Evolutionary conservation across 2,888 invertebrate genomes (phyloP).

Genomic region (Pomacea canaliculata): DNA sequence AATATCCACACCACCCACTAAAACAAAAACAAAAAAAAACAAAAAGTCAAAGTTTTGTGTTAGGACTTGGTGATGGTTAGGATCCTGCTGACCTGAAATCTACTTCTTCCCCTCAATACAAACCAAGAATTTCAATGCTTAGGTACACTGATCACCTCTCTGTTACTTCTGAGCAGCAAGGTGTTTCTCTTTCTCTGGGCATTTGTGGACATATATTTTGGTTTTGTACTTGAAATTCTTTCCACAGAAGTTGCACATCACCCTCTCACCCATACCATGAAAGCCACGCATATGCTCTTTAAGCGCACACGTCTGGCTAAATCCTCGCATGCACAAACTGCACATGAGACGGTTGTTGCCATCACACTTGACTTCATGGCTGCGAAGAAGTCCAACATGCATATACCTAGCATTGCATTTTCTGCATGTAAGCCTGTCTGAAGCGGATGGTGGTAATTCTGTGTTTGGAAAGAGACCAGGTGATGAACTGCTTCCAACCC

Average conservation of each 20-base stretch:
- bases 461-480: too few species aligned
- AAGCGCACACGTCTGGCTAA: conserved; percentile 33
- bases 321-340: conserved; percentile 30
- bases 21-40: too few species aligned
- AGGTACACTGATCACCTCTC: too few species aligned
- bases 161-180: not conserved
- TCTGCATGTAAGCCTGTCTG: not conserved
- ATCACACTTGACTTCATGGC: conserved; percentile 29
- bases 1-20: too few species aligned
- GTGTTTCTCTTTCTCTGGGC: conserved; percentile 22
- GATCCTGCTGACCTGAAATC: too few species aligned
- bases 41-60: too few species aligned
- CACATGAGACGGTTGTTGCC: conserved; percentile 33
- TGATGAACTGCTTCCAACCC: too few species aligned
- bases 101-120: too few species aligned
- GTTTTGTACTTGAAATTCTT: conserved; percentile 33
- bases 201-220: conserved; percentile 16
- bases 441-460: too few species aligned
- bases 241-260: conserved; percentile 33
- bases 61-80: too few species aligned
- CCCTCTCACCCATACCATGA: conserved; percentile 35
- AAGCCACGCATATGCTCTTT: conserved; percentile 35
- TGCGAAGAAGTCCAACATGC: not conserved
- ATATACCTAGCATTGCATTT: conserved; percentile 1
- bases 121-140: too few species aligned